phyloP scores from a whole-genome alignment of 1,140 invertebrate genomes.

The Leptoteleia sp. region DNA sequence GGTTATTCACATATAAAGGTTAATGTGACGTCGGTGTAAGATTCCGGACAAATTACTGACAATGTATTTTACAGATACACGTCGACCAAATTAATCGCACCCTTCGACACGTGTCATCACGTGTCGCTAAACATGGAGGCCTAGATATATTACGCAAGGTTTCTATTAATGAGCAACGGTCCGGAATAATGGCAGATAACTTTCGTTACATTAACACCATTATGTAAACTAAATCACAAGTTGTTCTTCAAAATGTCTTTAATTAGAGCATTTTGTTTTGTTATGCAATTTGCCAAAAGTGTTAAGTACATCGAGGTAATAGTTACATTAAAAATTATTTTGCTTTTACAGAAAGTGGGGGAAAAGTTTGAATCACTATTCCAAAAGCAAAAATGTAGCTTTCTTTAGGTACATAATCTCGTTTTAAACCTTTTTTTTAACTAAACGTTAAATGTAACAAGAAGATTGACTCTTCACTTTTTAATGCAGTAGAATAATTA shows the following conservation, averaged over 20 bases:
- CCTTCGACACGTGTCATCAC: slow-evolving; percentile 77
- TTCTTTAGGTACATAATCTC: too few relatives aligned
- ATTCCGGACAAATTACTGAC: slow-evolving; percentile 27
- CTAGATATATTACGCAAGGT: slow-evolving; percentile 72
- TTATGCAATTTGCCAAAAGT: slow-evolving; percentile 9
- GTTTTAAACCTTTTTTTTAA: too few relatives aligned
- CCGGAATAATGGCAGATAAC: slow-evolving; percentile 73
- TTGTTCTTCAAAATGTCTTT: slow-evolving; percentile 26
- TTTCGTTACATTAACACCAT: slow-evolving; percentile 62
- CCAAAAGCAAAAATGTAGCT: too few relatives aligned
- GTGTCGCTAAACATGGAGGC: slow-evolving; percentile 75
- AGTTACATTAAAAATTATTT: too few relatives aligned
- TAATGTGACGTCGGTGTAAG: slow-evolving; percentile 12
- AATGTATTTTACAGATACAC: slow-evolving; percentile 42
- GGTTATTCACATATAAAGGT: background rate
- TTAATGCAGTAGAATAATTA: too few relatives aligned
- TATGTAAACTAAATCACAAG: slow-evolving; percentile 45
- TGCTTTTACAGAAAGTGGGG: too few relatives aligned
- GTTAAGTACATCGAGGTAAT: too few relatives aligned
- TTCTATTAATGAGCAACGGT: slow-evolving; percentile 77
- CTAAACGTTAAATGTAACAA: too few relatives aligned
- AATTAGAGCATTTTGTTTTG: too few relatives aligned
- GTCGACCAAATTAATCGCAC: slow-evolving; percentile 51
- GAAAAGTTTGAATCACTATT: too few relatives aligned
- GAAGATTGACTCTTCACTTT: too few relatives aligned